Evolutionary conservation across 2,888 invertebrate genomes (phyloP), one percentile per base, ranked within the genome.

Genomic region (Galerucella pusilla): DNA sequence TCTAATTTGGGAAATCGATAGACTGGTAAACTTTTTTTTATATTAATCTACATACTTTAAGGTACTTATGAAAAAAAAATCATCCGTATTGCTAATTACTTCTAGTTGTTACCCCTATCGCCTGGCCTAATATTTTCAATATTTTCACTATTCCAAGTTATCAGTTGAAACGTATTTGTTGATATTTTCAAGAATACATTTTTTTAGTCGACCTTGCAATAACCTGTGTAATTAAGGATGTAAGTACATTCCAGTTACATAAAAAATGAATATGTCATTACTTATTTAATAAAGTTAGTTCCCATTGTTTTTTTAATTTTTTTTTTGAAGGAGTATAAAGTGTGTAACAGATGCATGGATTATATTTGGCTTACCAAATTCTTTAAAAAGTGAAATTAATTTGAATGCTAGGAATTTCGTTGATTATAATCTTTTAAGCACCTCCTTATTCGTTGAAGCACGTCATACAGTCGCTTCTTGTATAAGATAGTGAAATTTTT

Each of bases 371-470:
- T 9, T n/a, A 52, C 7, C 4, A 7, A 52, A 52, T n/a, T n/a
- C 52, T n/a, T 16, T 14, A 52, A 52, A 52, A 52, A 52, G 52
- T 52, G 52, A 52, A n/a, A 52, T n/a, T 52, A n/a, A 52, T 52
- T 52, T 52, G 52, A n/a, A 52, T 52, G 52, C n/a, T n/a, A n/a
- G 14, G 6, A 52, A 52, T 52, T 52, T 52, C n/a, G 52, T 52
- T 52, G 28, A 2, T 5, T 52, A 52, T 14, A 52, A 52, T 52
- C 52, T 14, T 52, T n/a, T n/a, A 6, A 52, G 52, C 2, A 52
- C 52, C 52, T 52, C 52, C 52, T 52, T 60, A 60, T 60, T 60
- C 60, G 20, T 60, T 28, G 60, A 14, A 60, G 60, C 60, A 60
- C 60, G 28, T 60, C 52, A 14, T 11, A 46, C 46, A 49, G 49